Conservation (phyloP, 2,113 vertebrate genomes). For the Dicaeum eximium region DNA sequence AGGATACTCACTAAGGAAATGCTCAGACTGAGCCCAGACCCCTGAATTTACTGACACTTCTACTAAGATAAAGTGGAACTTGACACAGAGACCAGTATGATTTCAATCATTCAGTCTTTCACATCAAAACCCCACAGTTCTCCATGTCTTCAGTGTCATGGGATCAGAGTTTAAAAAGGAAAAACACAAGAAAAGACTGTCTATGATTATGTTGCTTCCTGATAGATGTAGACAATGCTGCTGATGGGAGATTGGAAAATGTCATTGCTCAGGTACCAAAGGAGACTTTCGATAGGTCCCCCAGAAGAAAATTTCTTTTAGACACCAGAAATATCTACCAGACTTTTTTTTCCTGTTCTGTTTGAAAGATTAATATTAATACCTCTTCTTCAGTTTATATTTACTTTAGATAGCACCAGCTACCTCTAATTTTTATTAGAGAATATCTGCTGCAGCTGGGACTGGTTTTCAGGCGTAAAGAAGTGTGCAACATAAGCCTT, state of each 20-base stretch:
- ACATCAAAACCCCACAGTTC: not conserved
- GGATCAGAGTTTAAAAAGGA: not conserved
- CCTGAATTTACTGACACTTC: not conserved
- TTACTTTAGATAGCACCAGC: not conserved
- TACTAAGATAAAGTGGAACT: not conserved
- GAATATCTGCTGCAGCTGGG: not conserved
- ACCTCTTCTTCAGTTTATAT: not conserved
- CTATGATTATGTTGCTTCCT: not conserved
- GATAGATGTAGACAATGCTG: not conserved
- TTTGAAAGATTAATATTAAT: not conserved
- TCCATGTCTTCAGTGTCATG: not conserved
- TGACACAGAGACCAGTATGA: not conserved
- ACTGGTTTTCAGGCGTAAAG: not conserved
- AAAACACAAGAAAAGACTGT: not conserved
- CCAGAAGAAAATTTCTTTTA: not conserved
- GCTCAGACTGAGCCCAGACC: not conserved
- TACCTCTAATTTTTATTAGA: not conserved
- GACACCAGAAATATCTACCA: not conserved
- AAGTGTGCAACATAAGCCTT: not conserved
- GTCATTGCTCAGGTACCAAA: not conserved
- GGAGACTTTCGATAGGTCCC: not conserved
- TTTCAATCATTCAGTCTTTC: not conserved
- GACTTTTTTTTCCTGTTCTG: not conserved
- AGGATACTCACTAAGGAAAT: not conserved
- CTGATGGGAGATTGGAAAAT: not conserved